Percentiles rank a stretch among this genome's conserved stretches.
These are phyloP conservation scores for Aurelia sp. DNA, from an alignment of 30 jellyfish, hydroid and myxozoan species.

Conservation along the genomic window DNA sequence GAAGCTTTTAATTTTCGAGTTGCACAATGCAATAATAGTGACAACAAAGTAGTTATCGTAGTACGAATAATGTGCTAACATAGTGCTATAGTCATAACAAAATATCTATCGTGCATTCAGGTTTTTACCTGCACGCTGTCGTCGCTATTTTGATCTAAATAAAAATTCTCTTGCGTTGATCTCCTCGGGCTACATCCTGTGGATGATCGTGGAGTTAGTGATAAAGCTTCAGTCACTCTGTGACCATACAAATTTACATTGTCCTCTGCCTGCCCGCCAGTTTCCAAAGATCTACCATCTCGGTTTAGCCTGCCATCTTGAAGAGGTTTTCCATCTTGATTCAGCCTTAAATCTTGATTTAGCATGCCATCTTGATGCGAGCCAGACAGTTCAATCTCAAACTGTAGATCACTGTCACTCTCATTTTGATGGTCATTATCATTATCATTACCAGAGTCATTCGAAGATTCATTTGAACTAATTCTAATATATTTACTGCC, in stretches of 20 bases:
- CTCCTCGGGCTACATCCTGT: constrained; percentile 61
- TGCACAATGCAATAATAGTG: too few species aligned
- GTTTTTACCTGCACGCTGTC: constrained; percentile 44
- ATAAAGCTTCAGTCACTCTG: constrained; percentile 1
- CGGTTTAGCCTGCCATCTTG: background rate
- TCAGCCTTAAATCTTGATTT: background rate
- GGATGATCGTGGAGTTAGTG: constrained; percentile 14
- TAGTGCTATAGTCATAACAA: too few species aligned
- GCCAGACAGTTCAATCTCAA: constrained; percentile 3
- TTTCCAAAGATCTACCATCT: background rate
- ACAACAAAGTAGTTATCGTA: too few species aligned
- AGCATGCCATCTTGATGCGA: too few species aligned
- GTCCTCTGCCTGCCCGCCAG: too few species aligned
- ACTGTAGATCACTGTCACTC: constrained; percentile 13
- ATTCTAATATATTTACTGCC: too few species aligned
- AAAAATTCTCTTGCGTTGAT: background rate
- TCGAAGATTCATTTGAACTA: too few species aligned
- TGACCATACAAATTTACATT: background rate
- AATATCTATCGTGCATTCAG: background rate
- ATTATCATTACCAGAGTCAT: constrained; percentile 2
- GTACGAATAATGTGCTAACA: too few species aligned
- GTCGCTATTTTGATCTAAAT: constrained; percentile 6
- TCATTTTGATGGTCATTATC: background rate
- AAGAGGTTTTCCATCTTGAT: background rate
- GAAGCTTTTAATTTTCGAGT: too few species aligned